Percentiles rank a stretch among this genome's conserved stretches.
phyloP scores from a whole-genome alignment of 2,797 vertebrate genomes.

The Phoxinus dragarum region DNA sequence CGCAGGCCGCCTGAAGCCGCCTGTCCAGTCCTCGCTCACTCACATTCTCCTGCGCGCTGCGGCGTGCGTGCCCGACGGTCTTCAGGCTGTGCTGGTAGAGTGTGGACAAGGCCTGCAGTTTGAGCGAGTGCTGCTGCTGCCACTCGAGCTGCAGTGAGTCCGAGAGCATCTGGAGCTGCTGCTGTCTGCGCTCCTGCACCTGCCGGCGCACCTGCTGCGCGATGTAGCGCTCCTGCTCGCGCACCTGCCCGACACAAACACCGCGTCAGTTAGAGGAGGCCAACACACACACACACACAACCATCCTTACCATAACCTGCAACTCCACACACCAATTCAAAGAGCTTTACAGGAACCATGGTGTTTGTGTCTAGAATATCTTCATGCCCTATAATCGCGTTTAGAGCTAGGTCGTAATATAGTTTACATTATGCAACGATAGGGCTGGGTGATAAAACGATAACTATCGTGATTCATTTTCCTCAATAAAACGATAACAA shows the following conservation, averaged over 20 bases:
- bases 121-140: conserved; percentile 82
- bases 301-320: background rate
- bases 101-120: conserved; percentile 80
- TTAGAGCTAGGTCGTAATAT: background rate
- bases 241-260: conserved; percentile 79
- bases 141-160: conserved; percentile 82
- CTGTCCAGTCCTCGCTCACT: conserved; percentile 24
- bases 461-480: no score
- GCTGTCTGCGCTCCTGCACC: conserved; percentile 82
- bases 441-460: no score
- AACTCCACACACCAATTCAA: background rate
- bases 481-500: no score
- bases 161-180: conserved; percentile 81
- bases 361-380: background rate
- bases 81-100: conserved; percentile 84
- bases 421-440: background rate
- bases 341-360: background rate
- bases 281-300: background rate
- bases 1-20: no score
- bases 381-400: background rate
- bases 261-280: background rate
- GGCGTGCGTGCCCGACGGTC: conserved; percentile 85
- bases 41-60: conserved; percentile 88
- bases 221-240: conserved; percentile 89
- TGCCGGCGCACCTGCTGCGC: conserved; percentile 84